Evolutionary conservation across 2,797 vertebrate genomes (phyloP).

Genomic region (Enteromius radiatus): DNA sequence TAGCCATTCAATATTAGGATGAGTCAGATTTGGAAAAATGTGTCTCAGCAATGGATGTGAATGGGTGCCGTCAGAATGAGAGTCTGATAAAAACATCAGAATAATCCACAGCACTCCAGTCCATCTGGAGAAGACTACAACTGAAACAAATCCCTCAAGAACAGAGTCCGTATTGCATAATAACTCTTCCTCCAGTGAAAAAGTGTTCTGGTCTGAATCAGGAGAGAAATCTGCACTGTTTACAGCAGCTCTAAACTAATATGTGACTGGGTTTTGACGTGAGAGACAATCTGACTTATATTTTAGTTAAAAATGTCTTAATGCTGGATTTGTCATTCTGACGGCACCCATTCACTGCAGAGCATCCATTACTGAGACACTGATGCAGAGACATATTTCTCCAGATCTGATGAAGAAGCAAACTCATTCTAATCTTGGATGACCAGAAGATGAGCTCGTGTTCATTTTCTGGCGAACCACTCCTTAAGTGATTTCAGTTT

Average conservation of each 20-base stretch:
- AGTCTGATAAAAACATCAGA: background rate
- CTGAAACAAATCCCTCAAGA: background rate
- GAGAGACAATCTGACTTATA: background rate
- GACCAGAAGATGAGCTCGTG: background rate
- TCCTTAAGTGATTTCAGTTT: background rate
- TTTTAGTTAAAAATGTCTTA: background rate
- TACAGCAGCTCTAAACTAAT: background rate
- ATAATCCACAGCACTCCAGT: background rate
- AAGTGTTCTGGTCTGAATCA: background rate
- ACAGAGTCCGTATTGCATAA: background rate
- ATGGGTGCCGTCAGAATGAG: background rate
- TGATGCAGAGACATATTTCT: background rate
- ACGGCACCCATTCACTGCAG: conserved; percentile 1
- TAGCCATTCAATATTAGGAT: background rate
- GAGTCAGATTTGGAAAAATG: background rate
- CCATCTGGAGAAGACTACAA: background rate
- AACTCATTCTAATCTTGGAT: background rate
- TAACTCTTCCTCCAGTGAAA: background rate
- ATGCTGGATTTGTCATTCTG: background rate
- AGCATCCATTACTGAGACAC: background rate
- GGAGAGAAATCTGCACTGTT: too few relatives aligned
- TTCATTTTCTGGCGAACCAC: background rate
- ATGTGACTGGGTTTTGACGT: background rate
- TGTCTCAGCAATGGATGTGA: background rate
- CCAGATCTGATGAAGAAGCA: background rate